phyloP scores from a whole-genome alignment of 2,797 vertebrate species.

The Labroides dimidiatus region DNA sequence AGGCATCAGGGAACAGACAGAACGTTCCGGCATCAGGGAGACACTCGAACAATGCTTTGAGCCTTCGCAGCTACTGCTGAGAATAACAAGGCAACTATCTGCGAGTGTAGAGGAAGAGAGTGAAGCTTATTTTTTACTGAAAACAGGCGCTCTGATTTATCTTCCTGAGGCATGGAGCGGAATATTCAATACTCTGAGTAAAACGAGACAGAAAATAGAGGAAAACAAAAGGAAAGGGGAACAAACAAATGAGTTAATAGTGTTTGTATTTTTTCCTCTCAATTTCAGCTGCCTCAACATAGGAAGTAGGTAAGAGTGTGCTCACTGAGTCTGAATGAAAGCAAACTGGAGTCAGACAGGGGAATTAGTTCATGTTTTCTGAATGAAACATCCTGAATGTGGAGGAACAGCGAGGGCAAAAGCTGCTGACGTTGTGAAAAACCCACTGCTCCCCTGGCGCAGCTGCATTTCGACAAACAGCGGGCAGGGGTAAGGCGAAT shows the following conservation, averaged over 20 bases:
- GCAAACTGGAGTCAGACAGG: slow-evolving; percentile 59
- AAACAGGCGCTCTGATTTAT: slow-evolving; percentile 43
- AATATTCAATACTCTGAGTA: slow-evolving; percentile 14
- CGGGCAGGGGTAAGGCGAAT: slow-evolving; percentile 44
- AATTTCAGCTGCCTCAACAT: slow-evolving; percentile 34
- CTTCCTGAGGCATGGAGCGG: slow-evolving; percentile 37
- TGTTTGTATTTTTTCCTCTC: slow-evolving; percentile 27
- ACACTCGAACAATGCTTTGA: slow-evolving; percentile 42
- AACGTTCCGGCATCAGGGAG: slow-evolving; percentile 18
- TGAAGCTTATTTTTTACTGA: slow-evolving; percentile 38
- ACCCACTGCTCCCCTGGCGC: slow-evolving; percentile 64
- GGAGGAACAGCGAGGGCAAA: slow-evolving; percentile 55
- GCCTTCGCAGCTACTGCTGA: slow-evolving; percentile 45
- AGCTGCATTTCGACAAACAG: slow-evolving; percentile 71
- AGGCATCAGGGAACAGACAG: slow-evolving; percentile 28
- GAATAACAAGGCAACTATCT: slow-evolving; percentile 65
- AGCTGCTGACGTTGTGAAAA: slow-evolving; percentile 78
- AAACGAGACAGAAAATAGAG: background rate
- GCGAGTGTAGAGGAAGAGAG: slow-evolving; percentile 59
- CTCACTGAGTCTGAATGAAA: slow-evolving; percentile 56
- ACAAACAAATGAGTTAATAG: slow-evolving; percentile 22
- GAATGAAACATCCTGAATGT: slow-evolving; percentile 85
- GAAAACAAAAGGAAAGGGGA: slow-evolving; percentile 21
- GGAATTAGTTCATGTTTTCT: slow-evolving; percentile 78
- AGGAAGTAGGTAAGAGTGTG: slow-evolving; percentile 48